Conservation (phyloP, 2,888 invertebrate species). For the Lamproptera curius region DNA sequence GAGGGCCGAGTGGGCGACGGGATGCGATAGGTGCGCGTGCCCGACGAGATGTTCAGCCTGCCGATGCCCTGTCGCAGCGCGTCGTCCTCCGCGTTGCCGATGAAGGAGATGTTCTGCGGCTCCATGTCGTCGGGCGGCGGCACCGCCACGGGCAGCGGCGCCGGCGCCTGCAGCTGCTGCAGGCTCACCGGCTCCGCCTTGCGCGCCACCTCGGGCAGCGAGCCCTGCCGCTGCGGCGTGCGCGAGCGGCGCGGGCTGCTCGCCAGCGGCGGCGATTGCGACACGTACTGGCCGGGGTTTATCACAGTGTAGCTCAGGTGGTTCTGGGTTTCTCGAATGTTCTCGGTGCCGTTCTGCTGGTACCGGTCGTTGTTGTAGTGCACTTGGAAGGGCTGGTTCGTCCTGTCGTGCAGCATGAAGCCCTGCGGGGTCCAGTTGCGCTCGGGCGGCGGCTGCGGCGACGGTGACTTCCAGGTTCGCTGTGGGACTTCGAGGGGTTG, state of each 20-base stretch:
- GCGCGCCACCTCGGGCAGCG: conserved; percentile 50
- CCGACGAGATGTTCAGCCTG: conserved; percentile 90
- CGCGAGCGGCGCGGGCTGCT: conserved; percentile 81
- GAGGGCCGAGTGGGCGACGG: conserved; percentile 91
- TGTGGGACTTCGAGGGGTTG: conserved; percentile 50
- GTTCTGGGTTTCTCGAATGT: conserved; percentile 68
- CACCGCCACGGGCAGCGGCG: conserved; percentile 82
- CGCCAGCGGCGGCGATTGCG: conserved; percentile 74
- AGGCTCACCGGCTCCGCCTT: conserved; percentile 64
- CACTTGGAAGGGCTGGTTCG: conserved; percentile 52
- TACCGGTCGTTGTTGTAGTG: conserved; percentile 72
- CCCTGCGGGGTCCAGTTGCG: conserved; percentile 72
- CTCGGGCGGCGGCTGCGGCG: conserved; percentile 46
- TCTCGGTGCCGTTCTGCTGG: conserved; percentile 83
- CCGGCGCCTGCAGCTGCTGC: conserved; percentile 74
- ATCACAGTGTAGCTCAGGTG: conserved; percentile 78
- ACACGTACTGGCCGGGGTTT: conserved; percentile 76
- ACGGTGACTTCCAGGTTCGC: conserved; percentile 57
- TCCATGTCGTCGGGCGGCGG: conserved; percentile 92
- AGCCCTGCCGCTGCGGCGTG: conserved; percentile 78
- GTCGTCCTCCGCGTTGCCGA: conserved; percentile 83
- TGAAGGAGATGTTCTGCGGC: conserved; percentile 95
- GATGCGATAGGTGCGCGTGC: conserved; percentile 92
- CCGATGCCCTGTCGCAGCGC: conserved; percentile 82
- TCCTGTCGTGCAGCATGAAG: conserved; percentile 82